These are phyloP conservation scores for Nymphalis io DNA, from an alignment of 1,140 invertebrate genomes.

Conservation along the genomic window DNA sequence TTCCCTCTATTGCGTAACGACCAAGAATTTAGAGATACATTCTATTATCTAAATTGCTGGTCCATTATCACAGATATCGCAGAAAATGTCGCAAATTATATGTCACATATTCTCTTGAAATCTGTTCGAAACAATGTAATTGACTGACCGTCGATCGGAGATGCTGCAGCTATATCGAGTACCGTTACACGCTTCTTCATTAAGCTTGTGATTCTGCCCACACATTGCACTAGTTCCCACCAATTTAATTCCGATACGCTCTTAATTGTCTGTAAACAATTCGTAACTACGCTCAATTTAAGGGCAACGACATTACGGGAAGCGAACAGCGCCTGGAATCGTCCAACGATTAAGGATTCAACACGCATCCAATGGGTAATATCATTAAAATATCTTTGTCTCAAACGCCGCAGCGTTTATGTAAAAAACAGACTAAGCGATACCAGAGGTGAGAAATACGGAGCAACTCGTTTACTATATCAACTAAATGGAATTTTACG, in stretches of 20 bases:
- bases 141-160: constrained; percentile 64
- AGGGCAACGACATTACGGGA: constrained; percentile 73
- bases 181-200: constrained; percentile 62
- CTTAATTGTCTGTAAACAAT: constrained; percentile 73
- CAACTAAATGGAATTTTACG: constrained; percentile 33
- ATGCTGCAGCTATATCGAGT: constrained; percentile 48
- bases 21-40: constrained; percentile 47
- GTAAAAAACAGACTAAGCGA: constrained; percentile 63
- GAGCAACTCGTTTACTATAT: constrained; percentile 48
- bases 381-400: constrained; percentile 79
- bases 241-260: constrained; percentile 57
- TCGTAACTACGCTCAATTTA: constrained; percentile 73
- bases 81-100: constrained; percentile 1
- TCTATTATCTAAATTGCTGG: constrained; percentile 41
- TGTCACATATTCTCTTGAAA: constrained; percentile 9
- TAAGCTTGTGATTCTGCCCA: constrained; percentile 75
- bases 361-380: constrained; percentile 72
- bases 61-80: constrained; percentile 25
- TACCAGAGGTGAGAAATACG: constrained; percentile 74
- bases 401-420: constrained; percentile 67
- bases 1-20: constrained; percentile 17
- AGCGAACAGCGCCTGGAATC: constrained; percentile 57
- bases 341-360: constrained; percentile 73
- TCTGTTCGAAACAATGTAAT: constrained; percentile 31
- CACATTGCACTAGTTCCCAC: constrained; percentile 72